Conservation (phyloP, 1,140 invertebrate genomes). For the Drosophila athabasca region DNA sequence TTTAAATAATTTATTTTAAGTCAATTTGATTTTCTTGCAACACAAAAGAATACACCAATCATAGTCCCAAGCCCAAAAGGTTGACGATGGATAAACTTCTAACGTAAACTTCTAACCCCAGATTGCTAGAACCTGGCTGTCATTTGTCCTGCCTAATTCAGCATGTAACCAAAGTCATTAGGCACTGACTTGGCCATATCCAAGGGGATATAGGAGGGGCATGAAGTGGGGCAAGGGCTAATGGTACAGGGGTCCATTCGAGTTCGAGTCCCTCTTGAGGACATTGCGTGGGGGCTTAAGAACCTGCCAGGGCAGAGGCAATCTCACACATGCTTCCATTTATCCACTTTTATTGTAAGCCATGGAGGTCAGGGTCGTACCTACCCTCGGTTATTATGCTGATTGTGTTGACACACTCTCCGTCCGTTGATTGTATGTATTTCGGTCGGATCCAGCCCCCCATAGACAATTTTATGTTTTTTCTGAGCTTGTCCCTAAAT, state of each 20-base stretch:
- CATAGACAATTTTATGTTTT: conserved; percentile 51
- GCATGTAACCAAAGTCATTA: conserved; percentile 71
- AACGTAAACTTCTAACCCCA: conserved; percentile 49
- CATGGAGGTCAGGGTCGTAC: background rate
- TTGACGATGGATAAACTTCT: conserved; percentile 47
- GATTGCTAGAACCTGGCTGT: conserved; percentile 30
- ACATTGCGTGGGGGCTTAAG: conserved; percentile 17
- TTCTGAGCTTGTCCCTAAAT: conserved; percentile 14
- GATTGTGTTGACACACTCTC: too few relatives aligned
- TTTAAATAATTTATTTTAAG: conserved; percentile 62
- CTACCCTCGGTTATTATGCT: too few relatives aligned
- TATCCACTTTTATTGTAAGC: conserved; percentile 74
- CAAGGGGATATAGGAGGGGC: conserved; percentile 3
- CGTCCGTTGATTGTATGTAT: conserved; percentile 25
- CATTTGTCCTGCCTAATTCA: conserved; percentile 67
- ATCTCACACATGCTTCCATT: conserved; percentile 69
- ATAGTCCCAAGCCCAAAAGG: conserved; percentile 4
- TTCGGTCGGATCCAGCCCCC: conserved; percentile 6
- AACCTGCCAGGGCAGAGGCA: conserved; percentile 30
- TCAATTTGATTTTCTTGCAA: conserved; percentile 48
- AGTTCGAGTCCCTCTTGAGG: background rate
- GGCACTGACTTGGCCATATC: conserved; percentile 53
- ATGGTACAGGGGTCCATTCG: conserved; percentile 57
- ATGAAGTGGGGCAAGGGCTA: background rate
- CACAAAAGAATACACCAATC: conserved; percentile 21